Evolutionary conservation across 2,113 vertebrate species (phyloP).

Genomic region (Mystacornis crossleyi): DNA sequence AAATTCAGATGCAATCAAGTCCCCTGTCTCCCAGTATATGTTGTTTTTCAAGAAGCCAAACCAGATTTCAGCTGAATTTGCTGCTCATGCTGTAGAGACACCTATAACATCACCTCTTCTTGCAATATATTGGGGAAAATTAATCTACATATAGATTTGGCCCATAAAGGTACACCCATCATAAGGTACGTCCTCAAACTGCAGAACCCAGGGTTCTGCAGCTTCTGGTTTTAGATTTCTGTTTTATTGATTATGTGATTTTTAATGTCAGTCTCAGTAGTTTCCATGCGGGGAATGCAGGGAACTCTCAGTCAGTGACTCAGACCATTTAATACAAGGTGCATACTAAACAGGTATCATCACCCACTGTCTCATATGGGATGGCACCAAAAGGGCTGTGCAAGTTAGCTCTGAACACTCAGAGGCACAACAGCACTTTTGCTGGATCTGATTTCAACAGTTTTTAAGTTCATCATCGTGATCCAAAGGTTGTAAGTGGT

Average conservation of each 20-base stretch:
- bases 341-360: not conserved
- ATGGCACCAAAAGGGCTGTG: not conserved
- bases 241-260: not conserved
- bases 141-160: not conserved
- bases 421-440: not conserved
- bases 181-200: not conserved
- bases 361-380: not conserved
- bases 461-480: not conserved
- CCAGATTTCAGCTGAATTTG: not conserved
- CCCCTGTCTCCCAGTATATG: not conserved
- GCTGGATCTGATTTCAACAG: not conserved
- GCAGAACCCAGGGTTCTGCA: not conserved
- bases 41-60: not conserved
- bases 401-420: not conserved
- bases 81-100: not conserved
- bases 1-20: not conserved
- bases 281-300: not conserved
- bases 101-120: not conserved
- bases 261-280: not conserved
- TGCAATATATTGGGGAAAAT: not conserved
- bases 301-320: not conserved
- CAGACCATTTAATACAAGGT: not conserved
- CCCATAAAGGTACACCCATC: not conserved
- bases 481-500: not conserved
- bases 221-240: not conserved